Conservation (phyloP, 2,888 invertebrate genomes). For the Cryptus armator region DNA sequence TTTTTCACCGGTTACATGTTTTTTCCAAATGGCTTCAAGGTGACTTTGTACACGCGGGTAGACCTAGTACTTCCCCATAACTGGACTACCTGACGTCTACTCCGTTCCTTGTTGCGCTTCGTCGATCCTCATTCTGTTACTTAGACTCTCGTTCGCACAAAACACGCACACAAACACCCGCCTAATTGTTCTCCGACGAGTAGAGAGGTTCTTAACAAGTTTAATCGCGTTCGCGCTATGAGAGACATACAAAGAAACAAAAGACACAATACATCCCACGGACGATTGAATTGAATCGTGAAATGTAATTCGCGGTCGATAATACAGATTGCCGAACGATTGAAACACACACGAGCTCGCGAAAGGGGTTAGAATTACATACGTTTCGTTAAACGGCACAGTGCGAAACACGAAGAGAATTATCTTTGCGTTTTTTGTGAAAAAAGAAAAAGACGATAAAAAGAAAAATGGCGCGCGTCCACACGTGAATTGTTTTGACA, state of each 20-base stretch:
- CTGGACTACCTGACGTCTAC: conserved; percentile 75
- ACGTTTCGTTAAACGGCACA: not conserved
- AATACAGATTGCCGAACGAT: conserved; percentile 29
- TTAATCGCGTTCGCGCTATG: not conserved
- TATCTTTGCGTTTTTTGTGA: not conserved
- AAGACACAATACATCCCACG: not conserved
- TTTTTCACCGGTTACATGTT: not conserved
- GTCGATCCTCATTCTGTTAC: conserved; percentile 21
- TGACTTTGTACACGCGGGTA: conserved; percentile 68
- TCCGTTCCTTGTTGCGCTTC: conserved; percentile 52
- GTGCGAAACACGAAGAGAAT: not conserved
- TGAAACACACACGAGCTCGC: conserved; percentile 16
- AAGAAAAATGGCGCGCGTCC: not conserved
- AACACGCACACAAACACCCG: not conserved
- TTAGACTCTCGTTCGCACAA: not conserved
- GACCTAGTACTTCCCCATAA: conserved; percentile 82
- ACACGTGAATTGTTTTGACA: not conserved
- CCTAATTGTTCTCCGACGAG: conserved; percentile 8
- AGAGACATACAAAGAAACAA: not conserved
- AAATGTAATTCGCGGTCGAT: not conserved
- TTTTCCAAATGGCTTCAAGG: conserved; percentile 27
- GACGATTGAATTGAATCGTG: not conserved
- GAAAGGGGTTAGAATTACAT: not conserved
- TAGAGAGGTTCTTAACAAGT: not conserved
- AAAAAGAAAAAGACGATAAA: not conserved